phyloP scores from a whole-genome alignment of 2,888 invertebrate species.

The Cheilosia vulpina region DNA sequence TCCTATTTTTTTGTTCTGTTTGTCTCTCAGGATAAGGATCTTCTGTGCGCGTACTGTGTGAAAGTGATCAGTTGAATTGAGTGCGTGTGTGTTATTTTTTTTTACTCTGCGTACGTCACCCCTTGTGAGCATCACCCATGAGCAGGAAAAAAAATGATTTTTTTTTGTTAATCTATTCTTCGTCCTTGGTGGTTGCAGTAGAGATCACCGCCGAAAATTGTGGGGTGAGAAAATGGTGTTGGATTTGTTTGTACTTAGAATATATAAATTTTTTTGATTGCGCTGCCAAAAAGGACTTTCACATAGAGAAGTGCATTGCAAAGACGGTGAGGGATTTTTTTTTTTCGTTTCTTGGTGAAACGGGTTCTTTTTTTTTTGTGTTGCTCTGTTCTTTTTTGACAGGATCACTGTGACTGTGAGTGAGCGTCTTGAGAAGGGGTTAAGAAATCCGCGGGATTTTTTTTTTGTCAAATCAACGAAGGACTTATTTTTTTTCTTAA shows the following conservation, averaged over 20 bases:
- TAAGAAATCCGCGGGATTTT: constrained; percentile 67
- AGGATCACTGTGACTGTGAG: constrained; percentile 50
- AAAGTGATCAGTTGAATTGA: constrained; percentile 66
- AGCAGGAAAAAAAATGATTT: constrained; percentile 53
- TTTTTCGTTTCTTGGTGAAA: constrained; percentile 50
- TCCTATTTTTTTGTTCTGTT: constrained; percentile 18
- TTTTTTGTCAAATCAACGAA: constrained; percentile 18
- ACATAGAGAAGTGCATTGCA: constrained; percentile 61
- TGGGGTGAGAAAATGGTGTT: constrained; percentile 61
- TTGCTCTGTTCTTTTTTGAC: constrained; percentile 28
- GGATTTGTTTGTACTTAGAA: constrained; percentile 20
- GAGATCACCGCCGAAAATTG: constrained; percentile 46
- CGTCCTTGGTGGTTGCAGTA: constrained; percentile 63
- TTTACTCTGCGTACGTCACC: constrained; percentile 34
- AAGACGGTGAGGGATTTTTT: constrained; percentile 65
- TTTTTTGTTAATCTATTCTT: constrained; percentile 64
- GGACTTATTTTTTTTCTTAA: constrained; percentile 20
- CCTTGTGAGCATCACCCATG: constrained; percentile 60
- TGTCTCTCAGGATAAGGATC: constrained; percentile 55
- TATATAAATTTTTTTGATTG: constrained; percentile 18
- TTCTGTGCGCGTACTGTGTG: constrained; percentile 52
- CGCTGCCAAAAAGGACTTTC: constrained; percentile 41
- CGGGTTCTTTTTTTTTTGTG: constrained; percentile 46
- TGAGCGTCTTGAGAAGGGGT: constrained; percentile 53
- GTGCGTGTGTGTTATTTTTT: constrained; percentile 12